These are phyloP conservation scores for Serranus cabrilla DNA, from an alignment of 2,797 vertebrate genomes.

Conservation along the genomic window DNA sequence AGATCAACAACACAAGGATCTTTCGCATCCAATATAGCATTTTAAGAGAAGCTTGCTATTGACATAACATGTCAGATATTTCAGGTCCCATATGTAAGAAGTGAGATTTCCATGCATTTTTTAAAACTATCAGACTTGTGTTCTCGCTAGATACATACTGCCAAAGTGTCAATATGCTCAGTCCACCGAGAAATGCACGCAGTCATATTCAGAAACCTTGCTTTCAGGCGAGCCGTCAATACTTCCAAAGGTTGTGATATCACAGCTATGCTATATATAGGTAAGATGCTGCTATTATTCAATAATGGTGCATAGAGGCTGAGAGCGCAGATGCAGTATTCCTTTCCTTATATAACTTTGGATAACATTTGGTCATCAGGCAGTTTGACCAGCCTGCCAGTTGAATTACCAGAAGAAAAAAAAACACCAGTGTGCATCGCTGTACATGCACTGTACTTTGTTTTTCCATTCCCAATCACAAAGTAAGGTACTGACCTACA, in stretches of 20 bases:
- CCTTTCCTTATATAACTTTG: neutral
- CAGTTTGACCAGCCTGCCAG: neutral
- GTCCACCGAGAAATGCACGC: no score
- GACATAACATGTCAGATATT: neutral
- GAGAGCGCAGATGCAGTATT: no score
- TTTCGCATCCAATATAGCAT: neutral
- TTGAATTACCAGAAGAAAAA: neutral
- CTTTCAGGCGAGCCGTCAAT: no score
- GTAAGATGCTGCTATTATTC: no score
- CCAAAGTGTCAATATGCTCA: no score
- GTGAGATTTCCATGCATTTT: no score
- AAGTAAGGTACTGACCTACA: slow-evolving; percentile 10
- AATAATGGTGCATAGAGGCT: no score
- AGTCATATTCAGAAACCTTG: no score
- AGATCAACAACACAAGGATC: neutral
- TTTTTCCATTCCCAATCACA: slow-evolving; percentile 11
- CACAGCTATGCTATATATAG: no score
- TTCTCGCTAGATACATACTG: no score
- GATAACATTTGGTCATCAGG: neutral
- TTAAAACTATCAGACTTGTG: no score
- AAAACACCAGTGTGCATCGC: neutral
- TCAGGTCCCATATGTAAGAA: neutral
- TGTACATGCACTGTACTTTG: neutral
- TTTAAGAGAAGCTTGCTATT: neutral
- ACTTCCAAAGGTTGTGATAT: no score